phyloP scores from a whole-genome alignment of 2,113 vertebrate genomes.

The Pseudorasbora parva region DNA sequence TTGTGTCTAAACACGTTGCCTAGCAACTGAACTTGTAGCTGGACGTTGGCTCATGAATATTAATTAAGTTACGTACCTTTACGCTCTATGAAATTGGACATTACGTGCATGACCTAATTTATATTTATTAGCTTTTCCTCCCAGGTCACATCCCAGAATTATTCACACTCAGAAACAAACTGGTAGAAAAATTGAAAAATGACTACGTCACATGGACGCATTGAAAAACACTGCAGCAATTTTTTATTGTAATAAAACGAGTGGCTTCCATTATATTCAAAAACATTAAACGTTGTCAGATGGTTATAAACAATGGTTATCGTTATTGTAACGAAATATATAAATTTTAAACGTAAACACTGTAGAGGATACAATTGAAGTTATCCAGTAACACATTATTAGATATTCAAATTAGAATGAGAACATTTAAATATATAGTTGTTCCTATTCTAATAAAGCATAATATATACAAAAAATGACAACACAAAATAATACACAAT shows the following conservation, averaged over 20 bases:
- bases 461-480: constrained; percentile 1
- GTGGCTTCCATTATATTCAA: background rate
- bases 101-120: background rate
- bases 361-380: background rate
- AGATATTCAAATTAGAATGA: background rate
- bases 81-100: background rate
- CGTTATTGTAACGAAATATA: background rate
- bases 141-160: background rate
- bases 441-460: background rate
- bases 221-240: background rate
- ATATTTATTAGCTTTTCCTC: background rate
- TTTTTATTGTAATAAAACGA: background rate
- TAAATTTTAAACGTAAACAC: background rate
- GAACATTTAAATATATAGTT: background rate
- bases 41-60: background rate
- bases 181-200: background rate
- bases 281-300: background rate
- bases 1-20: constrained; percentile 13
- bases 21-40: background rate
- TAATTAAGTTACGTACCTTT: background rate
- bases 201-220: background rate
- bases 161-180: background rate
- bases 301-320: background rate
- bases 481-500: constrained; percentile 13
- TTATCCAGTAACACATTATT: background rate